These are phyloP conservation scores for Meloidogyne floridensis DNA, from an alignment of 1,140 invertebrate species.

Conservation along the genomic window DNA sequence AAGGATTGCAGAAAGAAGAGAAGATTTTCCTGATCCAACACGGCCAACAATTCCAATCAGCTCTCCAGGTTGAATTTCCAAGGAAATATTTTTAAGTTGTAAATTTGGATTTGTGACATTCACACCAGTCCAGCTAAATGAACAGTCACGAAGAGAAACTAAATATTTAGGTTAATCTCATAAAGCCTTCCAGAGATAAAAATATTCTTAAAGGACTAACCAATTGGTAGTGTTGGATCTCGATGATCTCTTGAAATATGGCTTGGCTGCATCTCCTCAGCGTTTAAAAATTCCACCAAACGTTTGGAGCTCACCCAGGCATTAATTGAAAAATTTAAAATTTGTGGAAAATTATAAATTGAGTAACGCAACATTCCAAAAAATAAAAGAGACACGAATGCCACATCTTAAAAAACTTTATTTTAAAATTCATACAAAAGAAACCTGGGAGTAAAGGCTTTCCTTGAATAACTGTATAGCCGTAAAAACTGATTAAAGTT, in stretches of 20 bases:
- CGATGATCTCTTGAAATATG: constrained; percentile 19
- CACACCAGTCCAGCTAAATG: constrained; percentile 38
- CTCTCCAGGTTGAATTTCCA: constrained; percentile 68
- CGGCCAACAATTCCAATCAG: constrained; percentile 78
- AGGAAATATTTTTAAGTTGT: constrained; percentile 47
- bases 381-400: constrained; percentile 73
- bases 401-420: constrained; percentile 67
- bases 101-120: constrained; percentile 4
- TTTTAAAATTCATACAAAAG: neutral
- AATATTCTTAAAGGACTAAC: neutral
- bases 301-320: constrained; percentile 37
- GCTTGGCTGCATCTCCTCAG: constrained; percentile 26
- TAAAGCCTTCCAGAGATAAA: neutral
- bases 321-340: constrained; percentile 29
- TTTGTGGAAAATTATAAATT: constrained; percentile 40
- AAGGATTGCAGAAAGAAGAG: constrained; percentile 41
- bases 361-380: constrained; percentile 70
- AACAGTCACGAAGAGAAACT: constrained; percentile 37
- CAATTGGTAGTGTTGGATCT: neutral
- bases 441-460: constrained; percentile 69
- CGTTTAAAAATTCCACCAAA: constrained; percentile 40
- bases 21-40: constrained; percentile 77
- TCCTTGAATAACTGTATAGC: constrained; percentile 47
- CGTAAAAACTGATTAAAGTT: constrained; percentile 38
- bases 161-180: constrained; percentile 1